These are phyloP conservation scores for Rotaria macrura DNA, from an alignment of 2,888 invertebrate species.

Conservation along the genomic window DNA sequence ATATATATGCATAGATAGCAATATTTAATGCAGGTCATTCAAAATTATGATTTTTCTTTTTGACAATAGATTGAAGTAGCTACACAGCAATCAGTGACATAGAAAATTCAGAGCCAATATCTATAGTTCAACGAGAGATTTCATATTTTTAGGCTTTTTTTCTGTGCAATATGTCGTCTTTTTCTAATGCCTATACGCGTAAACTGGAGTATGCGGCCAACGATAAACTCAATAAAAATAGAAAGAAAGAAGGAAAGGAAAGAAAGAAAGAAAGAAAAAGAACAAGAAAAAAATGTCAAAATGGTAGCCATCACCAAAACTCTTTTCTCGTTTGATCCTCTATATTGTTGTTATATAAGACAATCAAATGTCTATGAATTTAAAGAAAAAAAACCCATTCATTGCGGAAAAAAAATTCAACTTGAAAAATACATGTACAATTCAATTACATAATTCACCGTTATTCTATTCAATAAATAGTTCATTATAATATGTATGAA, in stretches of 20 bases:
- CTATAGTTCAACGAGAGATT: neutral
- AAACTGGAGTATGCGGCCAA: neutral
- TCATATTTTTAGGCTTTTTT: neutral
- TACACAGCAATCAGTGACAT: too few species aligned
- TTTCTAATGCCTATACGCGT: neutral
- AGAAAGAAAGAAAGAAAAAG: neutral
- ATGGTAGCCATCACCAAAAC: neutral
- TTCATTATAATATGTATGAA: too few species aligned
- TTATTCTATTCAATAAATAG: too few species aligned
- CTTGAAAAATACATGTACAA: neutral
- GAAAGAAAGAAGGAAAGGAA: too few species aligned
- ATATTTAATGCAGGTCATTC: neutral
- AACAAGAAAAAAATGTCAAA: neutral
- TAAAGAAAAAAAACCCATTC: neutral
- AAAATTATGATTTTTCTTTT: neutral
- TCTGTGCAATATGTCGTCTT: neutral
- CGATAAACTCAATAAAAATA: neutral
- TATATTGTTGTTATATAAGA: neutral
- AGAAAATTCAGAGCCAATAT: neutral
- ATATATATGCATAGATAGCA: neutral
- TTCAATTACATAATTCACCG: too few species aligned
- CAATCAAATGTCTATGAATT: neutral
- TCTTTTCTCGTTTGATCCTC: neutral
- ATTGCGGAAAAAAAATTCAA: neutral
- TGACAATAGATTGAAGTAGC: neutral